Evolutionary conservation across 2,888 invertebrate species (phyloP), one percentile per base, ranked within the genome.

Genomic region (Lobophora halterata): DNA sequence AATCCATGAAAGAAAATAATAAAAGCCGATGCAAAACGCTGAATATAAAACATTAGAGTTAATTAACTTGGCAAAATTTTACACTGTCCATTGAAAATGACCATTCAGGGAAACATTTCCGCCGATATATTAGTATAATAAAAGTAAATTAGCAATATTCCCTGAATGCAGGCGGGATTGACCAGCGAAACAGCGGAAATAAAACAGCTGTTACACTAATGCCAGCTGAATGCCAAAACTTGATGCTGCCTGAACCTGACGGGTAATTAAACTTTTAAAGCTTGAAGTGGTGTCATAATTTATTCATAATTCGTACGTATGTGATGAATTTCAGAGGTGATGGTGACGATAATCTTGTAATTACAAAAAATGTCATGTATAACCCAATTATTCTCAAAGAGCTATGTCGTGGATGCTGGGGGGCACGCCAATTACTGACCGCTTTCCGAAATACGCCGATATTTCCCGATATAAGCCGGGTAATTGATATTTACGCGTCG

Each of bases 401-500:
- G n/a, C n/a, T n/a, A n/a, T n/a, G 2, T 33, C 38, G 8, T 33
- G 9, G 9, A 7, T 14, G 26, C 47, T 52, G 56, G 51, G 40
- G 52, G 59, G 55, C 55, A 49, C 61, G 55, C 52, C 63, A 76
- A 79, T 81, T 78, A 77, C 68, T 62, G 66, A 48, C 62, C 62
- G 70, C 63, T 66, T 68, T 60, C 75, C 66, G 66, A 77, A 73
- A 50, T 37, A 40, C 40, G 10, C 40, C 48, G 40, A 53, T 53
- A 53, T 71, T 71, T 69, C 57, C 70, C 71, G 58, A 71, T 73
- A 70, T 67, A 70, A 68, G 61, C 71, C 52, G 49, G 58, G 65
- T 80, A 82, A 85, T 85, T 83, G 80, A 79, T 83, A 83, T 85
- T 85, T 80, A 83, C 79, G 80, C 71, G 51, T 64, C 76, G 74